Conservation (phyloP, 2,797 vertebrate genomes). For the Neosilurus mollespiculum region DNA sequence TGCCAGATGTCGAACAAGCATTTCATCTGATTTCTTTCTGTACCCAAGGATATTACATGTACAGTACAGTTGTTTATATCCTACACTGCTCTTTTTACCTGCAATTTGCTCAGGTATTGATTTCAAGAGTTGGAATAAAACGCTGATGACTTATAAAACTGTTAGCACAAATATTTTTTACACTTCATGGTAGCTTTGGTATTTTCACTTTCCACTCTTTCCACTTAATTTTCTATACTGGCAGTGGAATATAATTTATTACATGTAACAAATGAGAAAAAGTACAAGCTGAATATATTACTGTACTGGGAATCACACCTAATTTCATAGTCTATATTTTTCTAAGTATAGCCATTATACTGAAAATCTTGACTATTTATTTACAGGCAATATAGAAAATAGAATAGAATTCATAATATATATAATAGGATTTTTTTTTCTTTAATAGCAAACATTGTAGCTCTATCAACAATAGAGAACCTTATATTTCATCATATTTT, state of each 20-base stretch:
- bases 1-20: constrained; percentile 19
- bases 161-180: background rate
- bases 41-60: background rate
- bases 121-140: background rate
- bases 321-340: no score
- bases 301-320: background rate
- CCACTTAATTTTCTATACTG: background rate
- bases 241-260: background rate
- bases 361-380: background rate
- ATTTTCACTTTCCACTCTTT: background rate
- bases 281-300: background rate
- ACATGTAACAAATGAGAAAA: background rate
- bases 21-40: background rate
- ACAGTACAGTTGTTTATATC: background rate
- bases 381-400: background rate
- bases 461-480: no score
- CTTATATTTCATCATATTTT: background rate
- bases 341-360: background rate
- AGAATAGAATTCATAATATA: no score
- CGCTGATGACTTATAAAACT: background rate
- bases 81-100: background rate
- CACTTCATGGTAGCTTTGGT: background rate
- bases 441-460: no score
- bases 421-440: no score
- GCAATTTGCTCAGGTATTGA: background rate